Conservation (phyloP, 2,888 invertebrate genomes). For the Caenorhabditis sp. region DNA sequence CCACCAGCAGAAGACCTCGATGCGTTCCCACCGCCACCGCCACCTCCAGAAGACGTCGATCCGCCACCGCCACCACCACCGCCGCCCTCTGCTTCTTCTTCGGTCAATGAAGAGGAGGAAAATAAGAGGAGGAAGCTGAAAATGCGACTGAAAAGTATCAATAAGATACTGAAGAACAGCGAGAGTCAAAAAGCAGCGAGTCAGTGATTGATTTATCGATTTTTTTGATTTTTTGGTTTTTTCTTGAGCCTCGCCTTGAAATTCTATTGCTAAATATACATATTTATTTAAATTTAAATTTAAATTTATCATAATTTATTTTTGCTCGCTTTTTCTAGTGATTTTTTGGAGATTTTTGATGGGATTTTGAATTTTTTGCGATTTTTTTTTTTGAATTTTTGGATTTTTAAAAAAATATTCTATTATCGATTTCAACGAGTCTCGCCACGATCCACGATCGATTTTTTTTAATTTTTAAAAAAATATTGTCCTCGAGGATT, state of each 20-base stretch:
- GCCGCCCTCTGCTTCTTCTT: no score
- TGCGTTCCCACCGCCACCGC: neutral
- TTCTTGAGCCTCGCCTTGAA: no score
- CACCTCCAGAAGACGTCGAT: slow-evolving; percentile 10
- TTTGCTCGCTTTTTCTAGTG: neutral
- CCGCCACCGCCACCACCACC: slow-evolving; percentile 36
- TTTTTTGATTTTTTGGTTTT: no score
- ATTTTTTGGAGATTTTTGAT: neutral
- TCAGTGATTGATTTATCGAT: no score
- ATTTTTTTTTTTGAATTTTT: neutral
- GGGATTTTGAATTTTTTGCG: no score
- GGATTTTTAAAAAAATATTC: no score
- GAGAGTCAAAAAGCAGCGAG: neutral
- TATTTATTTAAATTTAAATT: neutral
- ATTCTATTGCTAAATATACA: neutral
- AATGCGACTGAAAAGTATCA: slow-evolving; percentile 19
- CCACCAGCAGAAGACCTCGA: neutral
- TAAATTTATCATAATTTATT: neutral
- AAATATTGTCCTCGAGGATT: no score
- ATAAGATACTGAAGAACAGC: slow-evolving; percentile 17
- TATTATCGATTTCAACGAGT: no score
- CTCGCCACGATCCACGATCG: neutral
- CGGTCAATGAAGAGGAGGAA: neutral
- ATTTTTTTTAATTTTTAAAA: neutral
- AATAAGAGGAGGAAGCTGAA: slow-evolving; percentile 35